Base-by-base conservation (phyloP, 1,140 invertebrate genomes). In the Drosophila albomicans region DNA sequence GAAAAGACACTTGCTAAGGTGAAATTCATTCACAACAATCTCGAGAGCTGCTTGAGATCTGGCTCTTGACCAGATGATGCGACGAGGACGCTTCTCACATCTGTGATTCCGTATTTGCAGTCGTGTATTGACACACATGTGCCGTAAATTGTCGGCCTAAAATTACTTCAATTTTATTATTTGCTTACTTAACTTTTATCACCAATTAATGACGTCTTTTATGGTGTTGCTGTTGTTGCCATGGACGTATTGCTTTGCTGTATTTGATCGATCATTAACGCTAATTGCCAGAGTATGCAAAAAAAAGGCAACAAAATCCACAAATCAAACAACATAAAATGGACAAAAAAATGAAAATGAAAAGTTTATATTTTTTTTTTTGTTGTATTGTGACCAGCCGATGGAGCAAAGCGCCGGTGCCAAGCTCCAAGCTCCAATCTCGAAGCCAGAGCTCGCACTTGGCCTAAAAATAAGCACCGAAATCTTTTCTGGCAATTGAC, bases 181-280 rank as follows among this genome's bases (percentile, higher is more conserved):
- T 80, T 88, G 88, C 85, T 91, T 91, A 91, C 79, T 91, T 91
- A 91, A 89, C 74, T 91, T 91, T 91, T 91, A 91, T 88, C 84
- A 91, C 89, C 84, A 84, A 84, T 84, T 78, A 84, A 81, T 79
- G 72, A 72, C 52, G 57, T 65, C 58, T 49, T 57, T 45, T 73
- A 48, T 59, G 7, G 32, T 13, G 57, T 38, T 38, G 62, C 35
- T 57, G 30, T 45, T 59, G 62, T 48, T 76, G 67, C 56, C 74
- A 46, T 49, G 52, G 51, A 63, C 61, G 52, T 5, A 25, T 25
- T 25, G 20, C 20, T 25, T 51, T 3, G 69, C 54, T 48, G 65
- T 77, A 82, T 80, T 78, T 82, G 81, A 84, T 84, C 75, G 75
- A 76, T 84, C 75, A 73, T 52, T 79, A 59, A 69, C 78, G 82